phyloP scores from a whole-genome alignment of 1,140 invertebrate species.

The Wiebesia pumilae region DNA sequence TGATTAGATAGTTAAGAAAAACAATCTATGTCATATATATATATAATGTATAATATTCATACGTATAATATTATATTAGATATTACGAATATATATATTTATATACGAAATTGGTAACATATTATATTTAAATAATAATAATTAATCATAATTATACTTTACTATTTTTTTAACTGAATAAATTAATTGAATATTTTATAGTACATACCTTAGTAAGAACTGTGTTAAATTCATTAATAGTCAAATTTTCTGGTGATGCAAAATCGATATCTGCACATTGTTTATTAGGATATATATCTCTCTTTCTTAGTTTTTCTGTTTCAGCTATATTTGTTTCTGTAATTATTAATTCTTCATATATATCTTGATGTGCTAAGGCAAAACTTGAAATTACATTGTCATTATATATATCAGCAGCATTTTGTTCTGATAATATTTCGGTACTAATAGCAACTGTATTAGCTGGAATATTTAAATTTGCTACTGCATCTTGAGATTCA shows the following conservation, averaged over 20 bases:
- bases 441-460: conserved; percentile 74
- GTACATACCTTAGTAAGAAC: conserved; percentile 59
- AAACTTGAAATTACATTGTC: conserved; percentile 69
- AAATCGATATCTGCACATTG: conserved; percentile 68
- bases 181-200: background rate
- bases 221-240: conserved; percentile 63
- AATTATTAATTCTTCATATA: conserved; percentile 76
- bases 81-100: no score
- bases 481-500: conserved; percentile 68
- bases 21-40: no score
- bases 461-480: conserved; percentile 70
- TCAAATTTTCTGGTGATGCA: conserved; percentile 61
- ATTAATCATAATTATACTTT: no score
- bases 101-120: no score
- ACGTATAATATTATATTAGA: no score
- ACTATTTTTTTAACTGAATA: background rate
- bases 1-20: no score
- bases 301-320: conserved; percentile 71
- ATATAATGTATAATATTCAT: no score
- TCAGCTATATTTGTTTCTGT: conserved; percentile 77
- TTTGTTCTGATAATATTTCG: conserved; percentile 74
- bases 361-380: conserved; percentile 75
- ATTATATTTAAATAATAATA: no score
- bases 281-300: conserved; percentile 62
- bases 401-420: conserved; percentile 68